Base-by-base conservation (phyloP, 1,140 invertebrate species). In the Lasioglossum baleicum region DNA sequence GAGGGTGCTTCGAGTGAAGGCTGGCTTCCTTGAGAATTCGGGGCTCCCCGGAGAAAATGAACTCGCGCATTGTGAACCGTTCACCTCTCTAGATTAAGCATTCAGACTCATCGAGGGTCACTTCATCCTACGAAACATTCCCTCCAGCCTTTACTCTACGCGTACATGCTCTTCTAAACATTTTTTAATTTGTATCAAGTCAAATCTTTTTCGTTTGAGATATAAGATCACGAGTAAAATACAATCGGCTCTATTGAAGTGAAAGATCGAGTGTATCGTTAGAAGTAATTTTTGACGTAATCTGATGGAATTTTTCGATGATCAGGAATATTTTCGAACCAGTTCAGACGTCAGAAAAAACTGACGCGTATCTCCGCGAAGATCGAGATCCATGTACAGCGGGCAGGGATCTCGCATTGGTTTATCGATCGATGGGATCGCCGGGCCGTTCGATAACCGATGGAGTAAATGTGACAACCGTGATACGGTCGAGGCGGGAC, bases 341-440 rank as follows among this genome's bases (percentile, higher is more conserved):
- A 53, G 51, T 48, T 48, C 15, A 15, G 71, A 80, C 65, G 53
- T 65, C 69, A 75, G 65, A 68, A 68, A 68, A 56, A 80, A 53
- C 67, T 71, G 58, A 35, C 66, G 51, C 71, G 65, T 8, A 7
- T 40, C 51, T 15, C 17, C 51, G 22, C 26, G 42, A 26, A 20
- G 6, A 83, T 83, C 83, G 51, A 60, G 69, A 85, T 78, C 67
- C 42, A 26, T 56, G 68, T 64, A 13, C 68, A 66, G 44, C 65
- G 22, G 53, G 53, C n/a, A 63, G 44, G 65, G 71, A 86, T 85
- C 82, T 86, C 72, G 64, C 60, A 64, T 68, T 42, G 22, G 20
- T 10, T 61, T 63, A 85, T 86, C 83, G 68, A 61, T n/a, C 68
- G 83, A 74, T 72, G 80, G 75, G 68, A 86, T 85, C 75, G 64